Conservation (phyloP, 2,888 invertebrate genomes). For the Epistrophella euchroma region DNA sequence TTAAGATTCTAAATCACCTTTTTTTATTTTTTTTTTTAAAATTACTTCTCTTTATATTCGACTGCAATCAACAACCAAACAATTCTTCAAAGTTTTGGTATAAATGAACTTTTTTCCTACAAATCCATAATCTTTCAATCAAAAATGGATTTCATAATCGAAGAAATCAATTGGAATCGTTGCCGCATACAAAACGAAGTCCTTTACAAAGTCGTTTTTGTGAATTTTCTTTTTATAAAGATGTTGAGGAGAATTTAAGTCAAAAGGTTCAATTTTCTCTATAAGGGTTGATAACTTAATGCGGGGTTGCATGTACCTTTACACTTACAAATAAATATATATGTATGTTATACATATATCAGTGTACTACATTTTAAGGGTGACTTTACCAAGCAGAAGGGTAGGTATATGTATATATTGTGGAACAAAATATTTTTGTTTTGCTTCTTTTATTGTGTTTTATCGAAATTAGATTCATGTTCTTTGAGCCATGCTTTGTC, state of each 20-base stretch:
- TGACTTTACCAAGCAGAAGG: conserved; percentile 1
- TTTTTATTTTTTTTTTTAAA: too few species aligned
- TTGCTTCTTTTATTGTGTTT: conserved; percentile 28
- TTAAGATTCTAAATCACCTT: too few species aligned
- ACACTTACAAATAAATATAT: background rate
- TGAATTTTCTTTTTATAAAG: background rate
- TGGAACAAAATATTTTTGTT: conserved; percentile 33
- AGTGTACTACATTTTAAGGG: background rate
- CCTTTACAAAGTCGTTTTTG: background rate
- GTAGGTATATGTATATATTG: background rate
- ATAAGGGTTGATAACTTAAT: conserved; percentile 23
- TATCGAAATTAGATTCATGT: conserved; percentile 58
- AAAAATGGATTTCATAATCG: conserved; percentile 7
- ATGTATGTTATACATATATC: too few species aligned
- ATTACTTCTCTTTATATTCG: background rate
- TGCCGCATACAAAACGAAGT: background rate
- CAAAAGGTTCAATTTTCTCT: conserved; percentile 25
- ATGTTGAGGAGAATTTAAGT: conserved; percentile 11
- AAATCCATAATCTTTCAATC: conserved; percentile 19
- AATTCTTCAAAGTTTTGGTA: background rate
- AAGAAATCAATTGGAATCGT: conserved; percentile 17
- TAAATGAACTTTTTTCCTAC: background rate
- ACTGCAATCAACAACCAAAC: background rate
- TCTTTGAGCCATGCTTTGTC: conserved; percentile 42
- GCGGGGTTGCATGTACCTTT: background rate